These are phyloP conservation scores for Phyllotreta striolata DNA, from an alignment of 2,888 invertebrate genomes.

Conservation along the genomic window DNA sequence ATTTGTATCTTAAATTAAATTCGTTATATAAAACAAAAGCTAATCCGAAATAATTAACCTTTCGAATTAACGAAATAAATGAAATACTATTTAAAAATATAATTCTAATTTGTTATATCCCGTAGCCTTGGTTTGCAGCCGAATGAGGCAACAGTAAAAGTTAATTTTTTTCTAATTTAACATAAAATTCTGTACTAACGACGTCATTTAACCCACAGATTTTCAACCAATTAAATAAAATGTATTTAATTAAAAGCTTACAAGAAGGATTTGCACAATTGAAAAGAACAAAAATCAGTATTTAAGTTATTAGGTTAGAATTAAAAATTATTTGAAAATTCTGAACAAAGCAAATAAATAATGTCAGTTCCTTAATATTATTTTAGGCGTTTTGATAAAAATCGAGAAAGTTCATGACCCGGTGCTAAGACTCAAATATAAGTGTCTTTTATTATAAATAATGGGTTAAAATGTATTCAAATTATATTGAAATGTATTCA, in stretches of 20 bases:
- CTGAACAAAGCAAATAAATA: no score
- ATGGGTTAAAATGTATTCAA: no score
- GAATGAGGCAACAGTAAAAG: conserved; percentile 17
- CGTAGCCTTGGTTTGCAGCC: conserved; percentile 9
- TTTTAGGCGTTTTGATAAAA: no score
- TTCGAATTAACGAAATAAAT: conserved; percentile 9
- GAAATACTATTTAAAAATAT: conserved; percentile 8
- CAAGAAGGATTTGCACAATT: no score
- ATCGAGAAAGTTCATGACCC: no score
- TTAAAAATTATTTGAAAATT: not conserved
- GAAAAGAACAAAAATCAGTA: no score
- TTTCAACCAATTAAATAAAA: conserved; percentile 5
- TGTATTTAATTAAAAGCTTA: not conserved
- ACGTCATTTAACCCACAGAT: conserved; percentile 12
- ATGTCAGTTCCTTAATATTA: no score
- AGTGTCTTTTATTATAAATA: no score
- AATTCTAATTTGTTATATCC: conserved; percentile 14
- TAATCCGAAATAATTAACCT: conserved; percentile 8
- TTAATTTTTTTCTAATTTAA: conserved; percentile 13
- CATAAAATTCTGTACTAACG: conserved; percentile 10
- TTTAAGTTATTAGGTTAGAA: not conserved
- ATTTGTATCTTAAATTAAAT: conserved; percentile 7
- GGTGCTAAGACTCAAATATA: no score
- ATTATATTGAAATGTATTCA: no score
- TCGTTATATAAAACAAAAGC: not conserved